Evolutionary conservation across 1,140 invertebrate genomes (phyloP), one percentile per base, ranked within the genome.

Genomic region (Chymomyza costata): DNA sequence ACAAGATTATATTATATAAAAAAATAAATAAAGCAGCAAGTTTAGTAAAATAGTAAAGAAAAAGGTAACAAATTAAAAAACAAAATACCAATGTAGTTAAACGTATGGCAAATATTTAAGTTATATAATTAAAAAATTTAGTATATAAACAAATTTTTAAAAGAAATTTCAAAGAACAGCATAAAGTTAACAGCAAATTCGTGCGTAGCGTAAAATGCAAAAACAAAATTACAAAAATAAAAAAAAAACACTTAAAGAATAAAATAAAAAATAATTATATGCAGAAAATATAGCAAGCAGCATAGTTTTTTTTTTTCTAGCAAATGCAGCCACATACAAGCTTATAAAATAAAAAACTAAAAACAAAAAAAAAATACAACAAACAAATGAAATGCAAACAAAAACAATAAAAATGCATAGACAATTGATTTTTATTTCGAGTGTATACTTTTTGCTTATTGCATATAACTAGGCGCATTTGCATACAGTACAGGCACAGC

Each of bases 151-250:
- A 50, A 62, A 68, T 69, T 69, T 68, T 68, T 58, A 68, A 68
- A 69, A 46, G 45, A 61, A 67, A 68, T 53, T 66, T 67, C 60
- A 66, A 71, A 61, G 51, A 65, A 70, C 68, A 73, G 68, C 68
- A 73, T 73, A 71, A 67, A 73, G 68, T 73, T 73, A 73, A 73
- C 68, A 73, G 61, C 60, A 63, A 71, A 73, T 73, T 67, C 58
- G 64, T 73, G 68, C 69, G 58, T 71, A 71, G 62, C 52, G 68
- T 73, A 71, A 62, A n/a, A 71, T 15, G 19, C 16, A 53, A 45
- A 17, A 46, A 54, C 8, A 11, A 47, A 51, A 3, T 41, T 65
- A 13, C 3, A 48, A 14, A 30, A 45, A 34, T 16, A 31, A 32
- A 16, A 30, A 46, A 45, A 14, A 15, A 45, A 46, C 14, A n/a